Evolutionary conservation across 2,888 invertebrate genomes (phyloP), one percentile per base, ranked within the genome.

Genomic region (Penaeus monodon): DNA sequence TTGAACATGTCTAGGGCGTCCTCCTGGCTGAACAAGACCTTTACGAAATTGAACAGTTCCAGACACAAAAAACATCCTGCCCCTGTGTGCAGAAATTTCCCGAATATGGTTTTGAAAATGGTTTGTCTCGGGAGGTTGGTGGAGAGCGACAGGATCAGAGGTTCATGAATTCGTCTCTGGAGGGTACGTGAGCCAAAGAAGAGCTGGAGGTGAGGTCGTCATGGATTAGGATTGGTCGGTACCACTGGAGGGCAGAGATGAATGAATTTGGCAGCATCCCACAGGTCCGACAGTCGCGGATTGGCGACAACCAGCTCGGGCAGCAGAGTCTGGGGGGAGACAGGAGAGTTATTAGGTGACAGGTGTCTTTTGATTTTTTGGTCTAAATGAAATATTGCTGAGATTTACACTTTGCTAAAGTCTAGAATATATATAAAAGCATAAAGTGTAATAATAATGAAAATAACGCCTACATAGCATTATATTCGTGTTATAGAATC

Each of bases 1-100:
- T 95, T 95, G 90, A 96, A 94, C 96, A 97, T 96, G 92, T 96
- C 95, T 82, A 96, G 94, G 90, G 95, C 95, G 91, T 94, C 94
- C 64, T 96, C 96, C 91, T 96, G 95, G 89, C 95, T 94, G 93
- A 96, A 94, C 90, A 97, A 95, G 90, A 94, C 94, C 91, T 95
- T 94, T 66, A 96, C 95, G 90, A 95, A 95, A 91, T 94, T 93
- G 90, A n/a, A 95, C 94, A 92, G 96, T 95, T 92, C 96, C 96
- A 91, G 96, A 95, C 91, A 97, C 94, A 88, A 96, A 95, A 90
- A 97, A 94, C 81, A 97, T 96, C 77, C 91, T 90, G n/a, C 70
- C 91, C 89, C 49, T 90, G 90, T 49, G 90, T 91, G 70, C 90
- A 90, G 73, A 90, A 90, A 66, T 90, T 89, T 33, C 90, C 90